Percentiles rank a stretch among this genome's conserved stretches.
These are phyloP conservation scores for Typhlichthys subterraneus DNA, from an alignment of 2,797 vertebrate genomes.

Conservation along the genomic window DNA sequence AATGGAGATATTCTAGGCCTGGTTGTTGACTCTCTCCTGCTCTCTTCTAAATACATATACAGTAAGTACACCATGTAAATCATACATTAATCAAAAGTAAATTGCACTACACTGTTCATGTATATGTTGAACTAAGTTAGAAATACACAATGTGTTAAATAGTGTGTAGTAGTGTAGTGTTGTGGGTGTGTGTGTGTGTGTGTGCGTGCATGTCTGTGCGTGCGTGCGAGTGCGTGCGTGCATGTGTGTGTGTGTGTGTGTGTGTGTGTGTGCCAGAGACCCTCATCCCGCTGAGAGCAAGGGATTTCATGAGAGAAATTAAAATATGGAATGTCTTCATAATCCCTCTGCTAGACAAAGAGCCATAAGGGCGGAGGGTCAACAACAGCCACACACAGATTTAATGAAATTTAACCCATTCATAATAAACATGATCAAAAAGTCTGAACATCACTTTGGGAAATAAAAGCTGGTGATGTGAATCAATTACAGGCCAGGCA, in stretches of 20 bases:
- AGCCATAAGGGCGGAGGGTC: not conserved
- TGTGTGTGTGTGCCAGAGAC: not conserved
- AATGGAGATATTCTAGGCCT: too few relatives aligned
- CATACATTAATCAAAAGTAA: too few relatives aligned
- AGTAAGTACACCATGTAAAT: too few relatives aligned
- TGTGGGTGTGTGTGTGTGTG: not conserved
- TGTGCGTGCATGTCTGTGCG: not conserved
- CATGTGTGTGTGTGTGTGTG: not conserved
- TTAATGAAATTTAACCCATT: constrained; percentile 1
- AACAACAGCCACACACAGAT: not conserved
- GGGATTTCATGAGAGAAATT: constrained; percentile 3
- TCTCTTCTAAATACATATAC: too few relatives aligned
- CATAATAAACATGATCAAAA: not conserved
- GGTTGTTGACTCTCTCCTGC: too few relatives aligned
- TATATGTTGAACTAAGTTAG: not conserved
- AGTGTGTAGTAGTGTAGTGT: not conserved
- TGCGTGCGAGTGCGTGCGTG: not conserved
- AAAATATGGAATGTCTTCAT: constrained; percentile 1
- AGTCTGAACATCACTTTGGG: not conserved
- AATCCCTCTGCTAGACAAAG: not conserved
- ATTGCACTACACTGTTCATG: too few relatives aligned
- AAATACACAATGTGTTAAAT: not conserved
- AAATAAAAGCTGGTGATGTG: not conserved
- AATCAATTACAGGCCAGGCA: too few relatives aligned
- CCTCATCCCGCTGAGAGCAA: not conserved